Evolutionary conservation across 2,888 invertebrate genomes (phyloP).

Genomic region (Acanthoscelides obtectus): DNA sequence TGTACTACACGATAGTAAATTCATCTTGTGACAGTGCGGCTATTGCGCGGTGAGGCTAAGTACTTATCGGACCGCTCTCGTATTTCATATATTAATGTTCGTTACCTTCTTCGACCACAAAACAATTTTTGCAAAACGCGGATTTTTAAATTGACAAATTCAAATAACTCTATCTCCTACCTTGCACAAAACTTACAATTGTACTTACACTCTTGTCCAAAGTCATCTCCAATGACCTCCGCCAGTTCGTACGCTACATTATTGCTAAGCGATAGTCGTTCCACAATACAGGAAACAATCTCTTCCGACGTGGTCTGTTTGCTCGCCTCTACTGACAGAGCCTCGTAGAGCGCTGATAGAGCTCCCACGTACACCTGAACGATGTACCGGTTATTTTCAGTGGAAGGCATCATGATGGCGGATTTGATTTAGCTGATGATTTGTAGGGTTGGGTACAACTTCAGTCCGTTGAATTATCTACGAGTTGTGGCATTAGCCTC

Average conservation of each 20-base stretch:
- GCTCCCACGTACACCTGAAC: slow-evolving; percentile 87
- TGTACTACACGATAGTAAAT: too few species aligned
- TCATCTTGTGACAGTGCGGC: too few species aligned
- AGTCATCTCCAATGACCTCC: slow-evolving; percentile 81
- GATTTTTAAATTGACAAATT: too few species aligned
- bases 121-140: too few species aligned
- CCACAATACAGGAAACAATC: slow-evolving; percentile 84
- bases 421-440: neutral
- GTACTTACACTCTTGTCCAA: slow-evolving; percentile 72
- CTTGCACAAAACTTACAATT: too few species aligned
- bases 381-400: slow-evolving; percentile 46
- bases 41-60: too few species aligned
- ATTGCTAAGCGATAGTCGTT: slow-evolving; percentile 60
- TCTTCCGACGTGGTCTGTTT: slow-evolving; percentile 90
- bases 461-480: neutral
- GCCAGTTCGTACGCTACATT: slow-evolving; percentile 74
- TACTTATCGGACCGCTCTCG: too few species aligned
- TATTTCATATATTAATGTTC: too few species aligned
- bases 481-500: neutral
- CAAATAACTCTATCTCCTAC: too few species aligned
- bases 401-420: slow-evolving; percentile 19
- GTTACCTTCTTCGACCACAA: too few species aligned
- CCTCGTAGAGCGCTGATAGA: slow-evolving; percentile 82
- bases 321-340: slow-evolving; percentile 84
- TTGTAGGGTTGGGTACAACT: neutral